Evolutionary conservation across 2,113 vertebrate species (phyloP), one percentile per base, ranked within the genome.

Genomic region (Corvus moneduloides): DNA sequence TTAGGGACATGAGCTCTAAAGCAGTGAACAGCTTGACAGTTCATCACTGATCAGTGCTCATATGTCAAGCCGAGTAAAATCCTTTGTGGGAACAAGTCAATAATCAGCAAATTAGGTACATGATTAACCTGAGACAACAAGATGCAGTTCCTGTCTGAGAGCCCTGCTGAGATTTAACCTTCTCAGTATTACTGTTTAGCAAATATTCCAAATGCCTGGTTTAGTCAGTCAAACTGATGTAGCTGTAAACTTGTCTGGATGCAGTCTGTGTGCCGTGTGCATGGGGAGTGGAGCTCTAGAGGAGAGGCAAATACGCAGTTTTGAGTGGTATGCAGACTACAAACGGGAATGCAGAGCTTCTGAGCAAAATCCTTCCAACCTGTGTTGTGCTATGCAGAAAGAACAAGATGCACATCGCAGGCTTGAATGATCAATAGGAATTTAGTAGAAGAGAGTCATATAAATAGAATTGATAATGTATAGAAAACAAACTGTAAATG

Each of bases 21-120:
- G 92, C 89, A 66, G 80, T 19, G 49, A 95, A 95, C 95, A 95
- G 59, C 97, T 96, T 97, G 98, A 98, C 97, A 97, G 97, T 94
- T 97, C 93, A 94, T 97, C 97, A 94, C 96, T 93, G 97, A 97
- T 97, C 91, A 93, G 96, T 79, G 92, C 93, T 95, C 93, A 91
- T 97, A 94, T 92, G 97, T 98, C 98, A 98, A 97, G 96, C 94
- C 37, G 91, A 97, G 97, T 96, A 97, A 97, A 98, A 97, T 97
- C 97, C 98, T 98, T 91, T 94, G 96, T 94, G 97, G 96, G 95
- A 97, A 81, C 94, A 96, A 98, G 98, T 98, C 98, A 98, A 97
- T 98, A 98, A 98, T 98, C 93, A 97, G 97, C 97, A 98, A 98
- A 98, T 98, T 98, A 98, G 97, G 96, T 97, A 96, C 97, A 97